Base-by-base conservation (phyloP, 2,113 vertebrate genomes). In the Hydrolagus affinis region DNA sequence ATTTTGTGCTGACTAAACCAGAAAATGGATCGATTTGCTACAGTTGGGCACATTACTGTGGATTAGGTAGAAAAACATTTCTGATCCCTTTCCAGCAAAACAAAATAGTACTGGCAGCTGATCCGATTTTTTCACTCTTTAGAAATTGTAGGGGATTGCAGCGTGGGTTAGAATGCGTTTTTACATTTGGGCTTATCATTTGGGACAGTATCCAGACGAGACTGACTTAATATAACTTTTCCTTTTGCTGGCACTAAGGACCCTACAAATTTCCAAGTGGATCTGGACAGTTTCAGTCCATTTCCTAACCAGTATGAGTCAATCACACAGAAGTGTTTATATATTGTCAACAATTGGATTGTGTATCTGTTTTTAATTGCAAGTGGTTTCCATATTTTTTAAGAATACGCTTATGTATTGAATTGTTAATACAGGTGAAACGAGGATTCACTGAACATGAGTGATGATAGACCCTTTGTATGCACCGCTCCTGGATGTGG, bases 381-480 rank as follows among this genome's bases (percentile, higher is more conserved):
- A 44, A 44, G 6, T 56, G 73, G 73, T 66, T 32, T 80, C n/a
- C n/a, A 25, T 62, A 30, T 64, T n/a, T n/a, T n/a, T n/a, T 62
- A n/a, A 10, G 8, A 21, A 21, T 19, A 21, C 0, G 19, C 28
- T 78, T 71, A 19, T 32, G 10, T n/a, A 9, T 71, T 75, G 72
- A 12, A 87, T 86, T 88, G 87, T 89, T 92, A 32, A 85, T 88
- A 12, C 86, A 97, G 96, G 94, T 91, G 91, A 89, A 88, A 93
- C 94, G 94, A 94, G 93, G 95, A 98, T 94, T 93, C 92, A 91
- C 95, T 94, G 96, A 99, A 97, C 97, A 99, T 99, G 98, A 98
- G 96, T 97, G 97, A 99, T 99, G 97, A 98, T 89, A 99, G 97
- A 95, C 97, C 97, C 86, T 99, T 99, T 92, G 95, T 96, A 94